Conservation (phyloP, 2,888 invertebrate species). For the Patella depressa region DNA sequence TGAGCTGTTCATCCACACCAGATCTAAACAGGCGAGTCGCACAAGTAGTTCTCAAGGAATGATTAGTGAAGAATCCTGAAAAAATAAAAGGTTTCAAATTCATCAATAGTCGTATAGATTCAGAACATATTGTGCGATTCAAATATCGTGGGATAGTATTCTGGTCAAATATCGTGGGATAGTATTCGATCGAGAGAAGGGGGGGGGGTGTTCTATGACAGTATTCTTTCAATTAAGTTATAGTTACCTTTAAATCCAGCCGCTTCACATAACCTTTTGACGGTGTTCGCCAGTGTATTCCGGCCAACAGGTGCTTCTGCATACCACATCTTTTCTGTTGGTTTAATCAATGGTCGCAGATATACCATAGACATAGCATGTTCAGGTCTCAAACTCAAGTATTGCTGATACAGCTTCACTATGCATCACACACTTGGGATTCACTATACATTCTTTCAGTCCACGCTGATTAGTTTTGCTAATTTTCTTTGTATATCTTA, state of each 20-base stretch:
- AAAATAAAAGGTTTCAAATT: too few species aligned
- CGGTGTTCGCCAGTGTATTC: too few species aligned
- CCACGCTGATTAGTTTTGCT: constrained; percentile 2
- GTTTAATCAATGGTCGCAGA: too few species aligned
- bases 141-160: not conserved
- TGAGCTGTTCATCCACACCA: constrained; percentile 18
- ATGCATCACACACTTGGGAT: not conserved
- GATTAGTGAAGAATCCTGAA: too few species aligned
- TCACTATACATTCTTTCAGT: not conserved
- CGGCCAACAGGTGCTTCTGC: too few species aligned
- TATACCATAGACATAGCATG: too few species aligned
- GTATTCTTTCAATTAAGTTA: not conserved
- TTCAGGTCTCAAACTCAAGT: not conserved
- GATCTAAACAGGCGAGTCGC: constrained; percentile 13
- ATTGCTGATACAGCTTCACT: not conserved
- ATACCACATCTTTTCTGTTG: too few species aligned
- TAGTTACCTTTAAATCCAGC: not conserved
- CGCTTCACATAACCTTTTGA: too few species aligned
- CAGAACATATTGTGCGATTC: constrained; percentile 2
- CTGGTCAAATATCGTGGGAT: not conserved
- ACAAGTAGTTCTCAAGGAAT: constrained; percentile 1
- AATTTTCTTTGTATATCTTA: constrained; percentile 2
- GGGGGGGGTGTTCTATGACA: not conserved
- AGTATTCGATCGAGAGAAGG: not conserved
- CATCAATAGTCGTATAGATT: constrained; percentile 12